phyloP scores from a whole-genome alignment of 2,113 vertebrate genomes.

The Otolemur garnettii region DNA sequence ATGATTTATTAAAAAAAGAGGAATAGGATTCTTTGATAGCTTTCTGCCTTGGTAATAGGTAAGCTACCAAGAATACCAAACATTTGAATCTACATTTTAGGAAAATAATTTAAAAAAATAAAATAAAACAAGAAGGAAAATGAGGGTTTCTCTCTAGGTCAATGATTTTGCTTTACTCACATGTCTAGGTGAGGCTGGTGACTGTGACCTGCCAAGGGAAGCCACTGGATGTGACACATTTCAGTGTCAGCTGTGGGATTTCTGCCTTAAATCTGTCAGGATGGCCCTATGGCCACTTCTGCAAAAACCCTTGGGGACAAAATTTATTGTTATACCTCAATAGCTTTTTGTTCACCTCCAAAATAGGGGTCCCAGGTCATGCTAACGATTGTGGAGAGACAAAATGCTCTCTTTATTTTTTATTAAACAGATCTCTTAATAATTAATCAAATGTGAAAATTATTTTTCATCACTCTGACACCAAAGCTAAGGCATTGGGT shows the following conservation, averaged over 20 bases:
- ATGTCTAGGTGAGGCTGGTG: neutral
- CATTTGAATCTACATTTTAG: constrained; percentile 1
- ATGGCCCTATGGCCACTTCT: constrained; percentile 67
- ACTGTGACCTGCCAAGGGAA: neutral
- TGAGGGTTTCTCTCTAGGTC: constrained; percentile 21
- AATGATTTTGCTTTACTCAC: neutral
- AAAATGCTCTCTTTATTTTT: constrained; percentile 81
- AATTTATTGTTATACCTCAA: constrained; percentile 81
- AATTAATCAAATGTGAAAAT: constrained; percentile 85
- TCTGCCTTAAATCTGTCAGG: constrained; percentile 76
- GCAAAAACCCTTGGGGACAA: constrained; percentile 73
- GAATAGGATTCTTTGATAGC: constrained; percentile 12
- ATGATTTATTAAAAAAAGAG: constrained; percentile 12
- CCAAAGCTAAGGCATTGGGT: constrained; percentile 49
- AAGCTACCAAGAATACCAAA: constrained; percentile 31
- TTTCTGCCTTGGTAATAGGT: constrained; percentile 29
- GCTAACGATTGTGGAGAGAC: constrained; percentile 67
- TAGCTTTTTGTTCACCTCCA: constrained; percentile 78
- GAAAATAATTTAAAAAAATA: constrained; percentile 20
- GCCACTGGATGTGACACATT: constrained; percentile 24
- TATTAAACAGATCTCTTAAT: constrained; percentile 84
- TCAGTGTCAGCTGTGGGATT: constrained; percentile 39
- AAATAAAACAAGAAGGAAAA: neutral
- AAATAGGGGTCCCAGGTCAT: constrained; percentile 78
- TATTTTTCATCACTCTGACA: constrained; percentile 81